A percentile compares a stretch with the other conserved stretches of the same genome.
phyloP scores from a whole-genome alignment of 2,797 vertebrate genomes.

The Octomys mimax region DNA sequence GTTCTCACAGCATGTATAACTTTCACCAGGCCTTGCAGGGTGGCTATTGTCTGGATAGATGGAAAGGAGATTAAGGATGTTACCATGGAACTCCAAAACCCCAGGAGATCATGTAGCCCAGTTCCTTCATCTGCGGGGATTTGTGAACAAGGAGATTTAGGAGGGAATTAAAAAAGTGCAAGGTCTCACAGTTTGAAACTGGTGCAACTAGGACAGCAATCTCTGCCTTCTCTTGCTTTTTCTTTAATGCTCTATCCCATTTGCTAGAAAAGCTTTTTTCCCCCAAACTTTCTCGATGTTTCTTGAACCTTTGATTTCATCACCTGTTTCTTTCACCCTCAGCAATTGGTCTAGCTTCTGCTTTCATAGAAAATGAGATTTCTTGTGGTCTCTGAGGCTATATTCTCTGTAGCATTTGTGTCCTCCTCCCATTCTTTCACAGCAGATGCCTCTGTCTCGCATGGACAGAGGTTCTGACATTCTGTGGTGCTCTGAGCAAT shows the following conservation, averaged over 20 bases:
- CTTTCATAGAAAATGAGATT: neutral
- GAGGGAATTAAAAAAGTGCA: neutral
- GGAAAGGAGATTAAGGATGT: slow-evolving; percentile 12
- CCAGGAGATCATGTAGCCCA: neutral
- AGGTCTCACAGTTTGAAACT: neutral
- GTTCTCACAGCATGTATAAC: neutral
- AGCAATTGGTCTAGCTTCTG: neutral
- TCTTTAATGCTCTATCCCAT: neutral
- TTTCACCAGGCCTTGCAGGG: neutral
- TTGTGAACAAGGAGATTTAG: slow-evolving; percentile 10
- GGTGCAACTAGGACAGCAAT: neutral
- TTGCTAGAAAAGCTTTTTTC: neutral
- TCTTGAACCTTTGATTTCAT: neutral
- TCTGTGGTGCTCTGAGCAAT: neutral
- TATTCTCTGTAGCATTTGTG: neutral
- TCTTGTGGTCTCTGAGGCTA: neutral
- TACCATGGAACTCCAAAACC: neutral
- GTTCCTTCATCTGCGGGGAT: neutral
- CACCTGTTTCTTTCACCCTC: neutral
- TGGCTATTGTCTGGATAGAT: neutral
- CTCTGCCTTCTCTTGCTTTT: neutral
- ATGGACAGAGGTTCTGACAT: neutral
- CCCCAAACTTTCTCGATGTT: neutral
- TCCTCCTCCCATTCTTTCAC: neutral
- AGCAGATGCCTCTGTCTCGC: neutral